A percentile compares a stretch with the other conserved stretches of the same genome.
phyloP scores from a whole-genome alignment of 2,797 vertebrate genomes.

The Aldrovandia affinis region DNA sequence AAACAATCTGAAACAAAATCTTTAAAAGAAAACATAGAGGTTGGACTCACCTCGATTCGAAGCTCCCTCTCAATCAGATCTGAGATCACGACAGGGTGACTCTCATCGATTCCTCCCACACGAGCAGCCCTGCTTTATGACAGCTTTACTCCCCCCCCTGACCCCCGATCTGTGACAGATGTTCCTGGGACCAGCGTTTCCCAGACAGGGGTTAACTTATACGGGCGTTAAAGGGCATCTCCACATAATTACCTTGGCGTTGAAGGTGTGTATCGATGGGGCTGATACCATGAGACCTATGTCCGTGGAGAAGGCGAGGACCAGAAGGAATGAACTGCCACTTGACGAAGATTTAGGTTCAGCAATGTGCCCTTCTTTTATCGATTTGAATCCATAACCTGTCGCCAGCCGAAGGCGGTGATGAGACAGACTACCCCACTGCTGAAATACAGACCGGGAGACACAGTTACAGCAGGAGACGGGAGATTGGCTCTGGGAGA shows the following conservation, averaged over 20 bases:
- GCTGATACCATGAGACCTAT: slow-evolving; percentile 30
- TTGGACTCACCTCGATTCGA: not conserved
- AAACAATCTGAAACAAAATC: no score
- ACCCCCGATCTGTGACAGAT: slow-evolving; percentile 45
- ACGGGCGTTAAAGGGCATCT: slow-evolving; percentile 49
- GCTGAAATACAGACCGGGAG: not conserved
- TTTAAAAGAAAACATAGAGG: not conserved
- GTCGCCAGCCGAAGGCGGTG: not conserved
- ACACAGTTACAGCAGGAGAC: not conserved
- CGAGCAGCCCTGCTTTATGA: not conserved
- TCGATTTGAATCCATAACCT: slow-evolving; percentile 52
- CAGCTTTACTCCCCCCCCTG: slow-evolving; percentile 29
- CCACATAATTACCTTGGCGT: slow-evolving; percentile 59
- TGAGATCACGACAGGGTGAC: not conserved
- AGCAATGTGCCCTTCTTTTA: slow-evolving; percentile 50
- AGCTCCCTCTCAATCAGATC: not conserved
- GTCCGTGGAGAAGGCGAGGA: slow-evolving; percentile 54
- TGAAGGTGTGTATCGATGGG: slow-evolving; percentile 59
- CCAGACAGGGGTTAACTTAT: slow-evolving; percentile 52
- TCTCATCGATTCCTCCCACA: not conserved
- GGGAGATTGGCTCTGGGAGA: not conserved
- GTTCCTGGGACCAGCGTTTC: slow-evolving; percentile 33
- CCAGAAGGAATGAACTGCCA: slow-evolving; percentile 58
- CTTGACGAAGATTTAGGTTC: slow-evolving; percentile 63
- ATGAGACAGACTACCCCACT: not conserved